These are phyloP conservation scores for Etheostoma nigrum DNA, from an alignment of 2,797 vertebrate genomes.

Conservation along the genomic window DNA sequence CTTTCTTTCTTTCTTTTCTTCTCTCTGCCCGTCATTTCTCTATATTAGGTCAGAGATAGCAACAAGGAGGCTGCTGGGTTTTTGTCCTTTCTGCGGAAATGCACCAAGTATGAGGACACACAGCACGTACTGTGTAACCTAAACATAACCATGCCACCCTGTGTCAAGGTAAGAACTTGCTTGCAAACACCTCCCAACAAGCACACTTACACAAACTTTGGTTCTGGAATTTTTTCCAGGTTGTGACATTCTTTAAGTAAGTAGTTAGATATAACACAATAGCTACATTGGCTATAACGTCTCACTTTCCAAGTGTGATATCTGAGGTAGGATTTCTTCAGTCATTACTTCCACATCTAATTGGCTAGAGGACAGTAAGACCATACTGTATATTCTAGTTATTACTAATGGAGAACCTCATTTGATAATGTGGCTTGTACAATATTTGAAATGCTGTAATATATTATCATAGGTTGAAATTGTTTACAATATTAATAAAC, in stretches of 20 bases:
- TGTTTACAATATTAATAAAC: too few species aligned
- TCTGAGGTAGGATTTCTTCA: background rate
- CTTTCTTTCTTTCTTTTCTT: conserved; percentile 19
- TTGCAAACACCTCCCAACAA: background rate
- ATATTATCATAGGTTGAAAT: background rate
- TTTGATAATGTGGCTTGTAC: background rate
- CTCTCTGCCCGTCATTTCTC: conserved; percentile 27
- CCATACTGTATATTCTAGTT: background rate
- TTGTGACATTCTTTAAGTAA: background rate
- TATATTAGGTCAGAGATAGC: conserved; percentile 92
- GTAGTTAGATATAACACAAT: background rate
- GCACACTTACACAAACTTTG: conserved; percentile 12
- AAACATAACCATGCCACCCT: conserved; percentile 95
- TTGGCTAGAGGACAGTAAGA: background rate
- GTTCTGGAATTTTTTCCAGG: conserved; percentile 4
- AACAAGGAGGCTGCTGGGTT: conserved; percentile 93
- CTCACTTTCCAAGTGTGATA: background rate
- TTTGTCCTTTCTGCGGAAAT: conserved; percentile 94
- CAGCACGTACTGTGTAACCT: conserved; percentile 97
- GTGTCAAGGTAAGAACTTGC: conserved; percentile 89
- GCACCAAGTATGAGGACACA: conserved; percentile 96
- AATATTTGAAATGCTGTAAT: background rate
- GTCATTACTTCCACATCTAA: background rate
- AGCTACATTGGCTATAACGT: background rate
- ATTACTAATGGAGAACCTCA: background rate